Evolutionary conservation across 2,888 invertebrate species (phyloP), one percentile per base, ranked within the genome.

Genomic region (Noctua janthina): DNA sequence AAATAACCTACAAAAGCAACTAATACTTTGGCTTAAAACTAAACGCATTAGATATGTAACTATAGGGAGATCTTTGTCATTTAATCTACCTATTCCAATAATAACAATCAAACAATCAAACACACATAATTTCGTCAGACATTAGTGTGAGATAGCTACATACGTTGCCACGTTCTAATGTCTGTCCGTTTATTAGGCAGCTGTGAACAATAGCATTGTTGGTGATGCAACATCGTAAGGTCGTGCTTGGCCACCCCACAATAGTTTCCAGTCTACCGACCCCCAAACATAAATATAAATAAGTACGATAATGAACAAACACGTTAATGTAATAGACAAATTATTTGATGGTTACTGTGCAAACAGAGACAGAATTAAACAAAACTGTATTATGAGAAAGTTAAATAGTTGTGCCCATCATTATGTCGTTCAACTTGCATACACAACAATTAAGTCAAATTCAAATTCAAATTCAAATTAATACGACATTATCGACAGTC

Each of bases 261-360:
- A 92, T 90, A 90, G 90, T 92, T 93, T 92, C 91, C 91, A 93
- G 91, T 93, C 92, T 92, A 79, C 82, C 88, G 87, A 87, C 79
- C 79, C 83, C 73, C 78, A 79, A 86, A 81, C 86, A 86, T 88
- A 29, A 29, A 29, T 29, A 87, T 84, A 87, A 81, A 82, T 83
- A 81, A 82, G 85, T 69, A 84, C 66, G 74, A 73, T 84, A 66
- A 67, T 78, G 71, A 78, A 74, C 56, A 51, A 49, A 87, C 71
- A 83, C 54, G 54, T 69, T 81, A 73, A 77, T 46, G 6, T 29
- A 74, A 56, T 71, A 83, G 39, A 76, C 77, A 56, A 66, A 78
- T 83, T 49, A 77, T 86, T 68, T 64, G 29, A 71, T 76, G 54
- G 17, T 73, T 69, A 67, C 56, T 43, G 46, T 39, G 13, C 68